These are phyloP conservation scores for Drosophila equinoxialis DNA, from an alignment of 1,140 invertebrate genomes.

Conservation along the genomic window DNA sequence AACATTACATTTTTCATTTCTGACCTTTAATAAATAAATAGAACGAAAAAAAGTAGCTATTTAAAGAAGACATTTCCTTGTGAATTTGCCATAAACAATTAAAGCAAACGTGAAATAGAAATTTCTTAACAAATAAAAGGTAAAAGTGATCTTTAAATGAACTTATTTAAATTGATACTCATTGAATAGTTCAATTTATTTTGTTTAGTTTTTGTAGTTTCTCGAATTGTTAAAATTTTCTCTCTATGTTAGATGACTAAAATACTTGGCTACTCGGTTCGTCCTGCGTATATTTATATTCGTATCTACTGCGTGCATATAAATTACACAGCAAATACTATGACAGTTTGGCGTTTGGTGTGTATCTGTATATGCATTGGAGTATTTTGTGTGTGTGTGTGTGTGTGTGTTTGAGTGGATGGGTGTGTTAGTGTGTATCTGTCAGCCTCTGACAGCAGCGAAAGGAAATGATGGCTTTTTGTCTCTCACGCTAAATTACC, in stretches of 20 bases:
- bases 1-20: too few relatives aligned
- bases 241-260: background rate
- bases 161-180: too few relatives aligned
- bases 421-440: constrained; percentile 26
- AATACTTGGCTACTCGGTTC: background rate
- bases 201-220: background rate
- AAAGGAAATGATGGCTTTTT: constrained; percentile 77
- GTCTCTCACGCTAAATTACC: constrained; percentile 80
- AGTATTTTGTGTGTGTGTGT: background rate
- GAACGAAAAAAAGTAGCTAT: too few relatives aligned
- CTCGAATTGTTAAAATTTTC: background rate
- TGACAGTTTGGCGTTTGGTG: background rate
- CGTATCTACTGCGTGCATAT: constrained; percentile 54
- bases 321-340: constrained; percentile 52
- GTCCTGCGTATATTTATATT: constrained; percentile 5
- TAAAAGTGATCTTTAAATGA: too few relatives aligned
- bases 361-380: constrained; percentile 4
- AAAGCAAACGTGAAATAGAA: too few relatives aligned
- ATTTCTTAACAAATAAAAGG: too few relatives aligned
- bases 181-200: too few relatives aligned
- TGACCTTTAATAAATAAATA: too few relatives aligned
- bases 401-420: background rate
- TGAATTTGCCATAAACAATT: too few relatives aligned
- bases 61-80: too few relatives aligned
- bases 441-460: constrained; percentile 33